Evolutionary conservation across 2,797 vertebrate species (phyloP).

Genomic region (Mareca strepera): DNA sequence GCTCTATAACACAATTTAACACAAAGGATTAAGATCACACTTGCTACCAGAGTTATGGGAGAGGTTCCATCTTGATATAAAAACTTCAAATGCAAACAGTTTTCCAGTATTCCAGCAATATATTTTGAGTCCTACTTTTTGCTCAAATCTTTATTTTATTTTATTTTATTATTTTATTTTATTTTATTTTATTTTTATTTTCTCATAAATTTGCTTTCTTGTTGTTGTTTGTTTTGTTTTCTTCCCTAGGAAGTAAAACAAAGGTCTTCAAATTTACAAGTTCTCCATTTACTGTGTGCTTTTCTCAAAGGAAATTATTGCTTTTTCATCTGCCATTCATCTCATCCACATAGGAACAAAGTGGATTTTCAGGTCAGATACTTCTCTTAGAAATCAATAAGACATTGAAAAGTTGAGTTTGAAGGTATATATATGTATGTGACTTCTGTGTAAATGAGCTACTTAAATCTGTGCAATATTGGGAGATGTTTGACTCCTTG

Average conservation of each 20-base stretch:
- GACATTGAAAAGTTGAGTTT: not conserved
- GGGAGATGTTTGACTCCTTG: not conserved
- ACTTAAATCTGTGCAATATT: not conserved
- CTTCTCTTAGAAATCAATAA: slow-evolving; percentile 7
- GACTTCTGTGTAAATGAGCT: not conserved
- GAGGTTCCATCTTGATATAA: not conserved
- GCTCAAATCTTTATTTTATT: not conserved
- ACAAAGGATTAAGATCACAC: not conserved
- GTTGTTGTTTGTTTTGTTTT: not conserved
- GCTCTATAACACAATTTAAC: not conserved
- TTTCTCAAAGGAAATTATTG: slow-evolving; percentile 17
- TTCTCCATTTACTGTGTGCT: not conserved
- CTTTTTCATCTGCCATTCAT: slow-evolving; percentile 45
- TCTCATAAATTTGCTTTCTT: not conserved
- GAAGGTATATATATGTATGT: not conserved
- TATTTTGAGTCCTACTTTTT: not conserved
- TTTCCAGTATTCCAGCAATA: not conserved
- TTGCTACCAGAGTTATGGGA: not conserved
- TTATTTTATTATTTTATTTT: too few relatives aligned
- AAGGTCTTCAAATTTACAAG: not conserved
- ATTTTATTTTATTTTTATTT: not conserved
- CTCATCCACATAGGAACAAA: not conserved
- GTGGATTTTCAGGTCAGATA: slow-evolving; percentile 38
- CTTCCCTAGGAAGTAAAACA: not conserved
- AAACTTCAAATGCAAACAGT: not conserved